Evolutionary conservation across 2,113 vertebrate species (phyloP).

Genomic region (Todiramphus saurophagus): DNA sequence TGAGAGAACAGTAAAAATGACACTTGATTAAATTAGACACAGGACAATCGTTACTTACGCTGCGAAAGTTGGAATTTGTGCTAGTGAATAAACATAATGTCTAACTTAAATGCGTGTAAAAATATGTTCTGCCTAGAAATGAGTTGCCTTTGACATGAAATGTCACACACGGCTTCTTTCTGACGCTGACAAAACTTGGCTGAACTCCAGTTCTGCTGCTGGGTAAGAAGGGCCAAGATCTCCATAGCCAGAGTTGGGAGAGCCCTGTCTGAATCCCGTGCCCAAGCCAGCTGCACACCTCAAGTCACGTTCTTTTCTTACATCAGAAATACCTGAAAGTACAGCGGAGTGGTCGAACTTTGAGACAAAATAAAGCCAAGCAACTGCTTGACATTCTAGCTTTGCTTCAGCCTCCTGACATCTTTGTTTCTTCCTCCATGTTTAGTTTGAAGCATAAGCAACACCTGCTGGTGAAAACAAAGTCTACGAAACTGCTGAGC

Average conservation of each 20-base stretch:
- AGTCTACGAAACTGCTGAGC: background rate
- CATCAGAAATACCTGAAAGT: background rate
- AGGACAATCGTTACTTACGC: background rate
- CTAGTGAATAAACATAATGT: background rate
- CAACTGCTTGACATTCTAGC: no score
- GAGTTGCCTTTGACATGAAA: background rate
- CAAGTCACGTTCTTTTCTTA: fast-evolving
- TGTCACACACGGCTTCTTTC: background rate
- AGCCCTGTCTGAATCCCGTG: background rate
- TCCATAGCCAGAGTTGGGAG: fast-evolving
- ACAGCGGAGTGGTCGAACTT: background rate
- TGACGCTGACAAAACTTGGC: background rate
- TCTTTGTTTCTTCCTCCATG: background rate
- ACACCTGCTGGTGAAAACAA: conserved; percentile 46
- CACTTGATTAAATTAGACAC: background rate
- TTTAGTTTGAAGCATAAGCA: conserved; percentile 41
- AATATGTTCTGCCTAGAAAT: background rate
- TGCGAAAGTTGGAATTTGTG: background rate
- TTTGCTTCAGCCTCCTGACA: background rate
- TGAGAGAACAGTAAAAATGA: background rate
- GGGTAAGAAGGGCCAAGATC: background rate
- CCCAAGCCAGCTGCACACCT: background rate
- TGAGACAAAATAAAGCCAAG: background rate
- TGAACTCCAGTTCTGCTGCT: background rate
- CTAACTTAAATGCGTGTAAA: background rate